Evolutionary conservation across 2,113 vertebrate genomes (phyloP), one percentile per base, ranked within the genome.

Genomic region (Nannospalax galili): DNA sequence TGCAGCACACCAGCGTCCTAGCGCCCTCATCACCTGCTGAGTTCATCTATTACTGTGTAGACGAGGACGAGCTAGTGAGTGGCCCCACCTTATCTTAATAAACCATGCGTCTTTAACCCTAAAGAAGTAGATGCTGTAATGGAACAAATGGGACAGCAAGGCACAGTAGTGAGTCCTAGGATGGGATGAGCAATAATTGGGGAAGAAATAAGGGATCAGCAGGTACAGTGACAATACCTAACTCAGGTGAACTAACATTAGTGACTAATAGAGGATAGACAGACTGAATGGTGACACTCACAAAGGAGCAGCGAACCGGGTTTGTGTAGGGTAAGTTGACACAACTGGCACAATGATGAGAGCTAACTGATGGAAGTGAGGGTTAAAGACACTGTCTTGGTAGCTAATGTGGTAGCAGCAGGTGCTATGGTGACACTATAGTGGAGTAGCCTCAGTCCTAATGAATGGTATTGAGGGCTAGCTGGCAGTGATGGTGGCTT

Each of bases 1-100:
- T 98, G 87, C 97, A 98, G 96, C 95, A 94, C 89, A 92, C 96
- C 96, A 96, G 93, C 93, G 80, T 77, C 93, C 94, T 89, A 94
- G 93, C 24, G 75, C 96, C 97, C 96, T 96, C 96, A 40, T 45
- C 97, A 94, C 94, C 97, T 97, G 97, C 97, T n/a, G 96, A 97
- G 74, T 90, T 97, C 96, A 85, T 98, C 97, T 98, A 97, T 97
- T 97, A 98, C 94, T 97, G 96, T 97, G 93, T 98, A 97, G 97
- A 96, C 94, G 95, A 96, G 95, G 95, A 97, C 82, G 96, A 96
- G 90, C 97, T 97, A 97, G 96, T 97, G 97, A 98, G 97, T 97
- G 97, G 97, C 95, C 69, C 90, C 40, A 67, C 87, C 94, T 84
- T 74, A 92, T 91, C 80, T 92, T 92, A 74, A 85, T 81, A 94